phyloP scores from a whole-genome alignment of 2,113 vertebrate species.

The Phasianus colchicus region DNA sequence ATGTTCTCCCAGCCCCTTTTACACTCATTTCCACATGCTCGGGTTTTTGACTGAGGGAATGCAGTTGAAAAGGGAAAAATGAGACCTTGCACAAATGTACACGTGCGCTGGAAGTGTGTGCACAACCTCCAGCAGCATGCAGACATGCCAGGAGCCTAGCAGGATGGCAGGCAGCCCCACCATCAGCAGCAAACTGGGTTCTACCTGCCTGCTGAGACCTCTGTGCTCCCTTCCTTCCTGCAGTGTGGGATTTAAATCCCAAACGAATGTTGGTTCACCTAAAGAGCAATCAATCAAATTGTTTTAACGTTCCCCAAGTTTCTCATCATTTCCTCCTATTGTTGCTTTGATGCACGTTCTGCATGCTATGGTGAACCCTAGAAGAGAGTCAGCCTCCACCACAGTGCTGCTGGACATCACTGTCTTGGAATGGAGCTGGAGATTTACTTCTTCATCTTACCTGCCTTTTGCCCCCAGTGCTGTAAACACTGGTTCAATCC shows the following conservation, averaged over 20 bases:
- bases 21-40: conserved; percentile 40
- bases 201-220: not conserved
- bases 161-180: not conserved
- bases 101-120: not conserved
- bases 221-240: not conserved
- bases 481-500: not conserved
- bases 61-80: not conserved
- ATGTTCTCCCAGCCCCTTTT: conserved; percentile 17
- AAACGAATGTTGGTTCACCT: not conserved
- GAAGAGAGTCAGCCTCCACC: not conserved
- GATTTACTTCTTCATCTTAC: too few species aligned
- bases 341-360: not conserved
- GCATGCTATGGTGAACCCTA: accelerated
- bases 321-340: not conserved
- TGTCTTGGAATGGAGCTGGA: not conserved
- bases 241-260: accelerated
- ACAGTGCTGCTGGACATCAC: not conserved
- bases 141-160: not conserved
- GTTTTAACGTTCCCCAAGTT: accelerated
- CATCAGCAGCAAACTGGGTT: not conserved
- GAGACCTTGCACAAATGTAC: not conserved
- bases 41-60: not conserved
- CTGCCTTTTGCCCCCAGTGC: not conserved
- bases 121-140: not conserved
- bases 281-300: not conserved